A percentile compares a stretch with the other conserved stretches of the same genome.
Conservation (phyloP, 2,888 invertebrate genomes). For the Meteorus cinctellus region DNA sequence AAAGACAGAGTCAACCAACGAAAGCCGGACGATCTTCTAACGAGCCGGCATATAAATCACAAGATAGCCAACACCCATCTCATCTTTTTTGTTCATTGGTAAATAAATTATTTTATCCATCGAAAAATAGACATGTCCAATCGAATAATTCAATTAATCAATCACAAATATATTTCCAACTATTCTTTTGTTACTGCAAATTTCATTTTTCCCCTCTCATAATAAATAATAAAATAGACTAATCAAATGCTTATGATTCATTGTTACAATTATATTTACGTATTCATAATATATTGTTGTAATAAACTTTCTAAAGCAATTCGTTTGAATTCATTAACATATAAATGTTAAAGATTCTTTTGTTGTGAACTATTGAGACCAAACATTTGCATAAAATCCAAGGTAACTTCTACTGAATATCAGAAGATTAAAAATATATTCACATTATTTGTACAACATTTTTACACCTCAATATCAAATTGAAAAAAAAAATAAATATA, state of each 20-base stretch:
- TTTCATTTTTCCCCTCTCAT: not conserved
- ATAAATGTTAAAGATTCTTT: not conserved
- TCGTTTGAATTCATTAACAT: not conserved
- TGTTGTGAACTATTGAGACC: no score
- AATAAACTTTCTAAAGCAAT: not conserved
- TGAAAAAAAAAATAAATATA: no score
- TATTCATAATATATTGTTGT: not conserved
- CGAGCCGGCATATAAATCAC: slow-evolving; percentile 33
- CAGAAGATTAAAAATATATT: no score
- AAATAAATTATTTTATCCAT: not conserved
- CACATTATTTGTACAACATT: no score
- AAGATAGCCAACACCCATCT: not conserved
- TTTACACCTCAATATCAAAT: no score
- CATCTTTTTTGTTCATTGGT: not conserved
- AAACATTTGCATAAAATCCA: no score
- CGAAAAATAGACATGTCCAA: not conserved
- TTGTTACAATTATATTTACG: not conserved
- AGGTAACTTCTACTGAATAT: no score
- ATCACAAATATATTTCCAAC: not conserved
- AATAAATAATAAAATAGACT: not conserved
- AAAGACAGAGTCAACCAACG: slow-evolving; percentile 22
- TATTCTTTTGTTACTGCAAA: not conserved
- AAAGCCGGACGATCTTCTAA: slow-evolving; percentile 38
- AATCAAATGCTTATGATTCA: not conserved
- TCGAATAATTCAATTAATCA: not conserved